Evolutionary conservation across 2,888 invertebrate genomes (phyloP).

Genomic region (Diachrysia chrysitis): DNA sequence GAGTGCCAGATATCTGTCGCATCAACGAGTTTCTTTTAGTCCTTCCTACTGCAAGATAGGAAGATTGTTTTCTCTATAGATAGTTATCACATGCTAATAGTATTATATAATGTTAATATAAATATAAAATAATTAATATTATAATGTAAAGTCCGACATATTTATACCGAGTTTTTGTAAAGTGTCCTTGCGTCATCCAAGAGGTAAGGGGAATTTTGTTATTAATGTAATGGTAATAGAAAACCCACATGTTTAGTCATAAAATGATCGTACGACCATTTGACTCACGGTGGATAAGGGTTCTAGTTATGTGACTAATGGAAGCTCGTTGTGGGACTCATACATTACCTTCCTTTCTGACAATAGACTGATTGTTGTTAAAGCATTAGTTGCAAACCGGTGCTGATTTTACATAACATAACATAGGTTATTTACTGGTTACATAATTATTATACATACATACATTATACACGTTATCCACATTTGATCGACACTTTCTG

Average conservation of each 20-base stretch:
- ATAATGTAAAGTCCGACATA: constrained; percentile 15
- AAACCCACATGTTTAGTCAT: constrained; percentile 55
- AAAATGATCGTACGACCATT: constrained; percentile 35
- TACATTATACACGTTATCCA: constrained; percentile 84
- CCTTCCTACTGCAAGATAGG: constrained; percentile 22
- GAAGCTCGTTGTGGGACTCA: constrained; percentile 76
- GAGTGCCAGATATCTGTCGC: constrained; percentile 74
- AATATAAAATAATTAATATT: constrained; percentile 15
- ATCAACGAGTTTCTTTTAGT: constrained; percentile 71
- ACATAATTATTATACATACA: constrained; percentile 84
- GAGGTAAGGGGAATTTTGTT: constrained; percentile 42
- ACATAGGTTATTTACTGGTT: constrained; percentile 89
- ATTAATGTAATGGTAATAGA: constrained; percentile 27
- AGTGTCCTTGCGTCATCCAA: constrained; percentile 28
- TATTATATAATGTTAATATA: constrained; percentile 25
- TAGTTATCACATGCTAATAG: constrained; percentile 21
- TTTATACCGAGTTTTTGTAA: constrained; percentile 21
- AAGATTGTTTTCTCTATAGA: constrained; percentile 28
- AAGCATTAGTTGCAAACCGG: constrained; percentile 88
- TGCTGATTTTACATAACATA: constrained; percentile 87
- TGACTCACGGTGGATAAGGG: constrained; percentile 62
- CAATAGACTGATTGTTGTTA: constrained; percentile 89
- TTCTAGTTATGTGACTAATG: constrained; percentile 68
- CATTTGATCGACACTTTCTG: constrained; percentile 72
- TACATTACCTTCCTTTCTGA: constrained; percentile 86